Conservation (phyloP, 2,888 invertebrate species). For the Orchestes rusci region DNA sequence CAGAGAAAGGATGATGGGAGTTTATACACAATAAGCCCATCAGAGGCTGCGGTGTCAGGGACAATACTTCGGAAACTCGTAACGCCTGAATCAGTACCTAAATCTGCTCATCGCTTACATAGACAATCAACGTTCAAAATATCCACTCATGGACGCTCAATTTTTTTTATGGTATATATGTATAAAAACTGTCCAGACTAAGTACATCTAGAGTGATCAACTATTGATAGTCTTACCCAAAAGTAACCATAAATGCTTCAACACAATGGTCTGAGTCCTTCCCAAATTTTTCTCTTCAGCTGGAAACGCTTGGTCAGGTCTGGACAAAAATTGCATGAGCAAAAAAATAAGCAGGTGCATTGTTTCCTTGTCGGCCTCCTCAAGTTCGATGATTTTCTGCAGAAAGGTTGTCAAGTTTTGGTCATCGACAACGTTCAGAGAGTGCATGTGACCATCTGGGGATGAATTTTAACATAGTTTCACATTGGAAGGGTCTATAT, state of each 20-base stretch:
- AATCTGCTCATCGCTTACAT: too few species aligned
- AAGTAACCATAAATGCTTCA: constrained; percentile 85
- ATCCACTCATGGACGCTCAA: too few species aligned
- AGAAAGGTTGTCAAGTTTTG: constrained; percentile 70
- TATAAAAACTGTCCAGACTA: too few species aligned
- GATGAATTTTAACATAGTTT: constrained; percentile 32
- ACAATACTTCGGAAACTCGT: too few species aligned
- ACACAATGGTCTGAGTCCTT: constrained; percentile 77
- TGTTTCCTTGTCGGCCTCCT: constrained; percentile 93
- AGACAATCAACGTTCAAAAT: too few species aligned
- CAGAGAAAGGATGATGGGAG: too few species aligned
- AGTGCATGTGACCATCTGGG: constrained; percentile 80
- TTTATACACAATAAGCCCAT: too few species aligned
- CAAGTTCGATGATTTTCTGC: constrained; percentile 84
- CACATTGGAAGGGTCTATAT: too few species aligned
- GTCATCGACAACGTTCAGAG: constrained; percentile 75
- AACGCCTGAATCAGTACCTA: too few species aligned
- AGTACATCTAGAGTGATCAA: too few species aligned
- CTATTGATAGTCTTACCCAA: constrained; percentile 45
- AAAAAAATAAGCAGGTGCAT: constrained; percentile 89
- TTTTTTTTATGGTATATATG: too few species aligned
- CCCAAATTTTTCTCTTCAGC: constrained; percentile 76
- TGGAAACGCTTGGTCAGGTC: constrained; percentile 74
- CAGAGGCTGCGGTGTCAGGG: too few species aligned
- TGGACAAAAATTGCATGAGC: constrained; percentile 93